These are phyloP conservation scores for Zeus faber DNA, from an alignment of 2,113 vertebrate genomes.

Conservation along the genomic window DNA sequence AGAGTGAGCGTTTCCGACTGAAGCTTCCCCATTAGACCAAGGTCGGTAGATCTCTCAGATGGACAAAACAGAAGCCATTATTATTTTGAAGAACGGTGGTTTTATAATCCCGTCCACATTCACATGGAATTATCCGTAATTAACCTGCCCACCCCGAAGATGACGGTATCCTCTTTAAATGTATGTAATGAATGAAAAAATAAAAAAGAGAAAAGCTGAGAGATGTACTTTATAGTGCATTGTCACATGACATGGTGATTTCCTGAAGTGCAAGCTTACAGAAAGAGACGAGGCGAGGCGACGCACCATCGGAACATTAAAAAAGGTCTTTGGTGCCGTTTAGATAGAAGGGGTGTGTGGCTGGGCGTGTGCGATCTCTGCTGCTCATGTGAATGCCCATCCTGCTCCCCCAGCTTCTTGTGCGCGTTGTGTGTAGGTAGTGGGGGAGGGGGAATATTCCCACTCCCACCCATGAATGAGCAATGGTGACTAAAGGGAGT, in stretches of 20 bases:
- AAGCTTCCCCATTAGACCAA: conserved; percentile 51
- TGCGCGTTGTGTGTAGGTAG: conserved; percentile 43
- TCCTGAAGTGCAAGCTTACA: too few species aligned
- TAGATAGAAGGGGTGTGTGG: conserved; percentile 18
- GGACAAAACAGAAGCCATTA: conserved; percentile 16
- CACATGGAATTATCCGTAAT: not conserved
- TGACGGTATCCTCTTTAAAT: not conserved
- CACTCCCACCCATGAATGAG: conserved; percentile 60
- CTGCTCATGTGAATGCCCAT: conserved; percentile 20
- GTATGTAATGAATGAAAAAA: not conserved
- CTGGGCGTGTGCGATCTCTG: conserved; percentile 42
- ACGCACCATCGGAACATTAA: conserved; percentile 7
- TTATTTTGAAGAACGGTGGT: too few species aligned
- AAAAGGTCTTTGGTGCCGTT: conserved; percentile 28
- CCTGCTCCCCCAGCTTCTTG: conserved; percentile 27
- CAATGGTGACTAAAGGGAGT: conserved; percentile 39
- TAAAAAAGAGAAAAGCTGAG: not conserved
- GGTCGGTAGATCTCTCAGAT: conserved; percentile 57
- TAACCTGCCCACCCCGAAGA: too few species aligned
- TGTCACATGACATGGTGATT: too few species aligned
- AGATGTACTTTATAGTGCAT: too few species aligned
- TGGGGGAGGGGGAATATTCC: conserved; percentile 47
- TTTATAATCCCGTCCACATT: too few species aligned
- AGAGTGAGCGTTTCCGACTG: conserved; percentile 45
- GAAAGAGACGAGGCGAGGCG: too few species aligned